phyloP scores from a whole-genome alignment of 1,140 invertebrate species.

The Microplitis demolitor region DNA sequence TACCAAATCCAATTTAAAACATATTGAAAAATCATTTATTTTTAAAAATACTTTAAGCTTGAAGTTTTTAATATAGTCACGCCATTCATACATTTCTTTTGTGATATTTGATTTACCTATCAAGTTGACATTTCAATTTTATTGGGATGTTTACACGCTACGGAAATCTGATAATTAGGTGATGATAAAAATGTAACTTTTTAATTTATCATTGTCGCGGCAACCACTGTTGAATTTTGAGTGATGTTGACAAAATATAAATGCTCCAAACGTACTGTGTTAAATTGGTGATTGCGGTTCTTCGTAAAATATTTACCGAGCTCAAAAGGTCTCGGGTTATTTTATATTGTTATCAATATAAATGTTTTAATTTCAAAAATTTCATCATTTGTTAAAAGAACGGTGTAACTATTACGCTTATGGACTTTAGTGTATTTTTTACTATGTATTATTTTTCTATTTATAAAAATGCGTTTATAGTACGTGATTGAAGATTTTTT shows the following conservation, averaged over 20 bases:
- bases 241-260: background rate
- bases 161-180: background rate
- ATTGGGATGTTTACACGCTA: background rate
- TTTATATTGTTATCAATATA: background rate
- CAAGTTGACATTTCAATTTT: background rate
- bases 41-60: no score
- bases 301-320: slow-evolving; percentile 14
- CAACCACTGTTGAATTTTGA: background rate
- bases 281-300: background rate
- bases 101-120: background rate
- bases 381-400: slow-evolving; percentile 15
- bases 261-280: background rate
- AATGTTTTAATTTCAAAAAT: slow-evolving; percentile 20
- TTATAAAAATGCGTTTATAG: slow-evolving; percentile 6
- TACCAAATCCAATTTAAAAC: no score
- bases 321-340: background rate
- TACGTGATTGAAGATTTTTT: background rate
- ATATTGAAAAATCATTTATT: no score
- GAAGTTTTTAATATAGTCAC: no score
- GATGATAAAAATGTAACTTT: background rate
- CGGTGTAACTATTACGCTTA: slow-evolving; percentile 19
- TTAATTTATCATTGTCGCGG: background rate
- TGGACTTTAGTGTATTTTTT: background rate
- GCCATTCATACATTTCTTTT: no score
- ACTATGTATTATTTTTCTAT: slow-evolving; percentile 11